A percentile compares a stretch with the other conserved stretches of the same genome.
Conservation (phyloP, 2,888 invertebrate species). For the Melipona bicolor region DNA sequence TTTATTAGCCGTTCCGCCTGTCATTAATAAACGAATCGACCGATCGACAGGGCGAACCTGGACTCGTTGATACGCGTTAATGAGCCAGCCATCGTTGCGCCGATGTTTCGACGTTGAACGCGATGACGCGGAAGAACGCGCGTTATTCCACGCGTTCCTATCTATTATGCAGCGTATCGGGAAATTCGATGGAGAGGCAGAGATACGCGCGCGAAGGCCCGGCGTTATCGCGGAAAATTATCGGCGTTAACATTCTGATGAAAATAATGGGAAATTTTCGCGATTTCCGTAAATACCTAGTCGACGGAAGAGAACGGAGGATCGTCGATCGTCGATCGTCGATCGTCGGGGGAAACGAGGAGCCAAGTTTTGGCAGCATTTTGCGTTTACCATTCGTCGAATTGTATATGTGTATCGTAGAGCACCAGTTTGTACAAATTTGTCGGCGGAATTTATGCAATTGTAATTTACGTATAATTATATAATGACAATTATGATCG, state of each 20-base stretch:
- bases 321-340: not conserved
- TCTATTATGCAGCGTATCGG: not conserved
- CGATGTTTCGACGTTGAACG: not conserved
- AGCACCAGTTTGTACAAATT: no score
- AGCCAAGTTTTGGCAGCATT: not conserved
- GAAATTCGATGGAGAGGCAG: constrained; percentile 25
- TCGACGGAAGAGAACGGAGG: not conserved
- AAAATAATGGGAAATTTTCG: constrained; percentile 1
- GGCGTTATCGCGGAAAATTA: constrained; percentile 40
- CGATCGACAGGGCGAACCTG: constrained; percentile 6
- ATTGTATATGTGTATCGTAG: no score
- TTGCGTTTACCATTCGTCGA: no score
- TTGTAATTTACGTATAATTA: no score
- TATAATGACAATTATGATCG: no score
- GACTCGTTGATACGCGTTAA: not conserved
- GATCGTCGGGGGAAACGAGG: not conserved
- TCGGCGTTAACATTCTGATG: constrained; percentile 23
- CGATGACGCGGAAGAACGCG: constrained; percentile 17
- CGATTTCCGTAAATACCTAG: not conserved
- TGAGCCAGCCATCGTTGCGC: not conserved
- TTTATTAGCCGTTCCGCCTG: not conserved
- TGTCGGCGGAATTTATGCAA: no score
- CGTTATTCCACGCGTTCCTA: constrained; percentile 13
- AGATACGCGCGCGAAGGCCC: constrained; percentile 4
- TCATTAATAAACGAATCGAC: constrained; percentile 19